Evolutionary conservation across 1,140 invertebrate genomes (phyloP).

Genomic region (Drosophila micromelanica): DNA sequence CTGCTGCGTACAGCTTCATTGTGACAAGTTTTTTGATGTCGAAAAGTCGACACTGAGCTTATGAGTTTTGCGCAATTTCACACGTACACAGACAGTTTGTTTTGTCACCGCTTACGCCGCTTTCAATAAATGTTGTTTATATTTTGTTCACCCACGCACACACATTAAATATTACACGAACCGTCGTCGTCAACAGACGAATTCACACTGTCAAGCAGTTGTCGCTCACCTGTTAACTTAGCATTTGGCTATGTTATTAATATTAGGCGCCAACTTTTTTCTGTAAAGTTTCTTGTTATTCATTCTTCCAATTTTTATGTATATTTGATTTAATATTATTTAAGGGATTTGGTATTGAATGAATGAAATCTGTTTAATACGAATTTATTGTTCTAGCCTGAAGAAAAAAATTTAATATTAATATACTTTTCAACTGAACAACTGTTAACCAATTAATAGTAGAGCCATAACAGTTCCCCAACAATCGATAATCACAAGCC

Average conservation of each 20-base stretch:
- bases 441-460: not conserved
- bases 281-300: not conserved
- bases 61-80: conserved; percentile 42
- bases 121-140: conserved; percentile 11
- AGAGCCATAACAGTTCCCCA: not conserved
- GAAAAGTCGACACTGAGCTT: conserved; percentile 13
- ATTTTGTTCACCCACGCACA: conserved; percentile 24
- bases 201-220: conserved; percentile 2
- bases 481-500: not conserved
- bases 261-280: not conserved
- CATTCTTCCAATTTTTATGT: not conserved
- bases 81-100: conserved; percentile 27
- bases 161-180: not conserved
- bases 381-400: not conserved
- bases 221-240: not conserved
- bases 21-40: conserved; percentile 33
- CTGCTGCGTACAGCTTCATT: conserved; percentile 73
- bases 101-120: conserved; percentile 36
- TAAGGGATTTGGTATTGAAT: no score
- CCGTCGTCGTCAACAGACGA: conserved; percentile 6
- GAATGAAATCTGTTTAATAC: not conserved
- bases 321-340: no score
- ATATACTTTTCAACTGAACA: not conserved
- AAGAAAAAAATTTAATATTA: not conserved
- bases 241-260: conserved; percentile 1